Base-by-base conservation (phyloP, 1,140 invertebrate species). In the Pogonus chalceus region DNA sequence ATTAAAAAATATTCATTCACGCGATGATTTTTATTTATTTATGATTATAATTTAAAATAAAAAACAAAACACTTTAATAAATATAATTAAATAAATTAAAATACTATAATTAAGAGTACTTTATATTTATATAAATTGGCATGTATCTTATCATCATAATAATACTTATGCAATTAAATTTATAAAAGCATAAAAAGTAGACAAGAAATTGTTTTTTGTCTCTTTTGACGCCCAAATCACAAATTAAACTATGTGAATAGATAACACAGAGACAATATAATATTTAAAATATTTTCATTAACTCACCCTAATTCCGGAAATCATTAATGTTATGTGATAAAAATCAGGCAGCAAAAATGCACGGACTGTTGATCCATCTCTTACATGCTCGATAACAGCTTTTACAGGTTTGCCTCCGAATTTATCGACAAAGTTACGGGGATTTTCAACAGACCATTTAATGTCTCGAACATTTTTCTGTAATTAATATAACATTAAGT, bases 351-450 rank as follows among this genome's bases (percentile, higher is more conserved):
- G 66, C 1, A 99, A 71, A 60, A 96, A 90, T 1, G 87, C 86
- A 56, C 93, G 79, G 1, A 97, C 80, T 1, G 95, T 98, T 18
- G 93, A 96, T 1, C 96, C 96, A 76, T 98, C 95, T 55, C 93
- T 79, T 1, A 99, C 93, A 77, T 95, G 88, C 71, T 98, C 94
- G 65, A 98, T 88, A 22, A 97, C 82, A 49, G 92, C 92, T 69
- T 84, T 78, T 10, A 94, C 73, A 0, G 87, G 88, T 64, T 92
- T 89, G 26, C 82, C 79, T 23, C 80, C 80, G 56, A 82, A 81
- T 56, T 88, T 83, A 52, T 93, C 90, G 10, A 93, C 85, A 67
- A 96, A 84, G 47, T 79, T 76, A 37, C 85, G 78, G 2, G 88
- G 83, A 69, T 90, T 87, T 20, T 96, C 93, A 22, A 92, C 75